A percentile compares a stretch with the other conserved stretches of the same genome.
Evolutionary conservation across 1,140 invertebrate species (phyloP).

Genomic region (Lordiphosa mommai): DNA sequence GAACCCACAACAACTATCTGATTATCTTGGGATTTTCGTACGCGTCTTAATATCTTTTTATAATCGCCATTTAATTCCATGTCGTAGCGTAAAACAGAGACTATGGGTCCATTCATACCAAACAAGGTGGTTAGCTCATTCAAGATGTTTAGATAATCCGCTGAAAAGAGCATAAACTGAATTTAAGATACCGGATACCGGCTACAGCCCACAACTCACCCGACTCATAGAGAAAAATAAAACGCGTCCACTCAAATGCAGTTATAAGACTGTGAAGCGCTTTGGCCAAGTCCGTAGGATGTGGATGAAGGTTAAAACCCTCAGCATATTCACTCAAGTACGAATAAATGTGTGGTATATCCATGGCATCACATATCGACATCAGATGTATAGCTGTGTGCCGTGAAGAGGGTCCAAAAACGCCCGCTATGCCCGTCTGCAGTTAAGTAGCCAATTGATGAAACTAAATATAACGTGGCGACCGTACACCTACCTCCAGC

Average conservation of each 20-base stretch:
- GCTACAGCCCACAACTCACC: constrained; percentile 71
- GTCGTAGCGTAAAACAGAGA: constrained; percentile 83
- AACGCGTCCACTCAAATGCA: constrained; percentile 89
- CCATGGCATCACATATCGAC: constrained; percentile 91
- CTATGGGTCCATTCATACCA: constrained; percentile 81
- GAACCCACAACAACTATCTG: constrained; percentile 90
- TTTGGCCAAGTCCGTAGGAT: constrained; percentile 86
- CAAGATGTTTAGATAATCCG: constrained; percentile 84
- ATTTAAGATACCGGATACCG: background rate
- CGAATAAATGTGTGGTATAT: constrained; percentile 92
- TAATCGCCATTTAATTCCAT: constrained; percentile 76
- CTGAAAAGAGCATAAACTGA: constrained; percentile 71
- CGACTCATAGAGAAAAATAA: constrained; percentile 92
- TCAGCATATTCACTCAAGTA: constrained; percentile 82
- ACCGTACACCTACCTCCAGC: constrained; percentile 61
- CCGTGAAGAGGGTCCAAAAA: constrained; percentile 90
- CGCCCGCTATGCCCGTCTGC: constrained; percentile 85
- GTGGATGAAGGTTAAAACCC: constrained; percentile 92
- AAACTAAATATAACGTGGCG: background rate
- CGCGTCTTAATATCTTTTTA: constrained; percentile 80
- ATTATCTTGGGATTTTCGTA: constrained; percentile 83
- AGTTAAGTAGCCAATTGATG: background rate
- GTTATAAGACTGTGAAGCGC: constrained; percentile 87
- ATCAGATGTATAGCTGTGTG: constrained; percentile 87
- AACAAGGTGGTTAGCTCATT: constrained; percentile 87